phyloP scores from a whole-genome alignment of 30 jellyfish, hydroid and myxozoan genomes.

The Morbakka virulenta region DNA sequence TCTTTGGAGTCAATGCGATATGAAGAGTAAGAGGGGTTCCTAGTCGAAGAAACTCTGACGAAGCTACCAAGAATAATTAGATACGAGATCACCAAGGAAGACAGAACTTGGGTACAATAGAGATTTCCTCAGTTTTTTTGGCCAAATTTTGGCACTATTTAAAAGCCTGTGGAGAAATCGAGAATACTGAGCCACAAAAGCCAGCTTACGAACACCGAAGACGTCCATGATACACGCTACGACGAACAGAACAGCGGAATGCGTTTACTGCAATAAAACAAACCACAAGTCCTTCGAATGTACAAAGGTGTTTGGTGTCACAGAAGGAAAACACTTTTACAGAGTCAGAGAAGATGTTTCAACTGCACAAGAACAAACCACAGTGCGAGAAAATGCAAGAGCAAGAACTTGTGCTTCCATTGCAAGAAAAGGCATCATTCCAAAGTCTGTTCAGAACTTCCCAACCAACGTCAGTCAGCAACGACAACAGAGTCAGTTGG shows the following conservation, averaged over 20 bases:
- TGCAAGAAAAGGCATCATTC: conserved; percentile 44
- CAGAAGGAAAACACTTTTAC: conserved; percentile 22
- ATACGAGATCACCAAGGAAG: conserved; percentile 36
- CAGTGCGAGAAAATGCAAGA: conserved; percentile 19
- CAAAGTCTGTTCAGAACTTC: conserved; percentile 1
- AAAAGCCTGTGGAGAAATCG: conserved; percentile 49
- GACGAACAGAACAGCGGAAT: conserved; percentile 20
- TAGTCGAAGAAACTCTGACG: conserved; percentile 42
- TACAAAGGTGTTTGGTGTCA: conserved; percentile 4
- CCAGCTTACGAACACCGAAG: not conserved
- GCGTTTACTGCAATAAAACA: conserved; percentile 24
- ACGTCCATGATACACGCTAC: conserved; percentile 15
- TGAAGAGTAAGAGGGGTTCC: conserved; percentile 29
- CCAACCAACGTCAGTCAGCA: not conserved
- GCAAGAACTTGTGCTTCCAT: conserved; percentile 14
- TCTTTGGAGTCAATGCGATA: conserved; percentile 40
- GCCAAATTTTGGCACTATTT: conserved; percentile 24
- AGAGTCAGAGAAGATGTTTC: conserved; percentile 22
- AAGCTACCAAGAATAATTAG: conserved; percentile 34
- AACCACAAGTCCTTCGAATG: conserved; percentile 43
- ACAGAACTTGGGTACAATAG: conserved; percentile 43
- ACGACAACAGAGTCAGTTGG: not conserved
- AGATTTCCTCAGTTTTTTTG: conserved; percentile 3
- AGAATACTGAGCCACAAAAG: conserved; percentile 5
- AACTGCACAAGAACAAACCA: conserved; percentile 42